Base-by-base conservation (phyloP, 2,113 vertebrate species). In the Echinops telfairi region DNA sequence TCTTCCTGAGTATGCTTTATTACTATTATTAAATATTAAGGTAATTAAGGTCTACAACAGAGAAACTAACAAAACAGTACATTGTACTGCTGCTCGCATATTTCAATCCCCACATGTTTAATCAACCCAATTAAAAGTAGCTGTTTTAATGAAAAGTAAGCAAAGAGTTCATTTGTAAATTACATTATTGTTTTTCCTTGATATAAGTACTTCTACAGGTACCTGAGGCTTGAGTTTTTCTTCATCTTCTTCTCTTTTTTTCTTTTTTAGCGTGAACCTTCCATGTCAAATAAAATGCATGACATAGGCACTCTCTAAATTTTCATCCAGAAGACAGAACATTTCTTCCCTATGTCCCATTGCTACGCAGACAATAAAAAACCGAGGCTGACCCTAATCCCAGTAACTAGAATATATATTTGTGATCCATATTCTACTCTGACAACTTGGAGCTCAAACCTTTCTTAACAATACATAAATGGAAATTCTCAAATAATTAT, bases 161-260 rank as follows among this genome's bases (percentile, higher is more conserved):
- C 15, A 71, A 81, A 93, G 88, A 33, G 0, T 17, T 66, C 71
- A 75, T 91, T 84, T 43, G 29, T 70, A 87, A 66, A 81, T 89
- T 83, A 78, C 68, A 66, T 70, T 94, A 29, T 66, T 88, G 12
- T 93, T 83, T n/a, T 77, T 92, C 87, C 81, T 81, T 92, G 20
- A 83, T 57, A 87, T 19, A 80, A 88, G 58, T 76, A 3, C 36
- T 92, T 2, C 38, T 38, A 75, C 2, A 62, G 9, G 38, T 95
- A 92, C 70, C 17, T 58, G 16, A 81, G 36, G 36, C 1, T 58
- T 73, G 36, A 60, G 40, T 15, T 73, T 78, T 73, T 70, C 27
- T 75, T 36, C 33, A 29, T 82, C 25, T 2, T 36, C 3, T 86
- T 78, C 20, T 78, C 2, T 70, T 53, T 53, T 53, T 53, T 7